Evolutionary conservation across 2,888 invertebrate genomes (phyloP), one percentile per base, ranked within the genome.

Genomic region (Lottia scabra): DNA sequence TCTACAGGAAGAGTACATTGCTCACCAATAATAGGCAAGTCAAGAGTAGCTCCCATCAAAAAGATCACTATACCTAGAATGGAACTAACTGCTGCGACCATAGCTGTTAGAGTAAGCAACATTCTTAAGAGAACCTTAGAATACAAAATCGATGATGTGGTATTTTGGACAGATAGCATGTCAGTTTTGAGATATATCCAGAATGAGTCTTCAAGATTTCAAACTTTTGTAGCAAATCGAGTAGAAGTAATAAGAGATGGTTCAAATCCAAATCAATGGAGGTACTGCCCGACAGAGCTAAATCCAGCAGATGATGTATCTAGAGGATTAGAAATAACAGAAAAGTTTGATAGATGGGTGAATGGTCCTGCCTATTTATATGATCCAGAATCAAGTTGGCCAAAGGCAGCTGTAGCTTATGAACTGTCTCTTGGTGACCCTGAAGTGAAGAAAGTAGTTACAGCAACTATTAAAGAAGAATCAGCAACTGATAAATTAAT

Each of bases 341-440:
- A 67, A 15, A 48, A 67, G 67, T 26, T 23, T 15, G 45, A 67
- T n/a, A 66, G 67, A 19, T 67, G 71, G 71, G 38, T 67, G 16
- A 19, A 66, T 19, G 71, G 71, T 19, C 71, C 71, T 27, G 27
- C 27, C 27, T 16, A 27, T 13, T 16, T 27, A 63, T 23, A 63
- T 63, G 63, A 16, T 26, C 63, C 16, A 63, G 63, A 26, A 27
- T 23, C 27, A 26, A 26, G 16, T 26, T 13, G 63, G 63, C 23
- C 63, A 23, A n/a, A n/a, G n/a, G n/a, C n/a, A n/a, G n/a, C n/a
- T n/a, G n/a, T n/a, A n/a, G n/a, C n/a, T n/a, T n/a, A n/a, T n/a
- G n/a, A n/a, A n/a, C n/a, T 23, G 27, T 63, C 2, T 30, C 8
- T 19, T 6, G 67, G 26, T 12, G 67, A 67, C 16, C 48, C 67